Evolutionary conservation across 2,113 vertebrate genomes (phyloP).

Genomic region (Oenanthe oenanthe): DNA sequence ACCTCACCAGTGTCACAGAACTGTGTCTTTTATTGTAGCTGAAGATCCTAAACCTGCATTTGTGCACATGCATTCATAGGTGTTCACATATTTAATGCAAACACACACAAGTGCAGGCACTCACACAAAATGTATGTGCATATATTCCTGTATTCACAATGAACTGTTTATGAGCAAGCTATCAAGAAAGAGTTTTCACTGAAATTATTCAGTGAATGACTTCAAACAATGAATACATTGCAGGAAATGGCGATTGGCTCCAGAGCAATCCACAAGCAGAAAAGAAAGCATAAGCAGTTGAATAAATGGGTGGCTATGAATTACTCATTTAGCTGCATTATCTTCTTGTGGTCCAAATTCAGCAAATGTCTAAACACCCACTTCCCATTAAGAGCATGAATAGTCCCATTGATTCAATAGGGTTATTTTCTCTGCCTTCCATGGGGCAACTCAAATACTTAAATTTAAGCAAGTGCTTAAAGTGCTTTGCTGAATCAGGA

Average conservation of each 20-base stretch:
- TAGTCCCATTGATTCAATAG: constrained; percentile 68
- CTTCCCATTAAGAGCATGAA: constrained; percentile 65
- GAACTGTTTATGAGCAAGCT: constrained; percentile 50
- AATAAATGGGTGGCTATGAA: constrained; percentile 66
- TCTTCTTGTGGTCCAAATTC: constrained; percentile 58
- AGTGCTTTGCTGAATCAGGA: constrained; percentile 68
- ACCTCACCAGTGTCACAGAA: not conserved
- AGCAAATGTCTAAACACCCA: constrained; percentile 52
- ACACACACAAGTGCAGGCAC: not conserved
- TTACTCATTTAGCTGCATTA: constrained; percentile 68
- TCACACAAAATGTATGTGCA: not conserved
- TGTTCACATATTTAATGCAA: not conserved
- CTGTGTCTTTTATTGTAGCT: not conserved
- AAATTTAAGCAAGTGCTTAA: constrained; percentile 66
- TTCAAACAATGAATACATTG: constrained; percentile 66
- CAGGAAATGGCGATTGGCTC: constrained; percentile 65
- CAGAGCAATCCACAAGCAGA: constrained; percentile 55
- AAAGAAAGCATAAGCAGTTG: constrained; percentile 65
- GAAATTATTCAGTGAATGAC: constrained; percentile 71
- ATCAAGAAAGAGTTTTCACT: constrained; percentile 60
- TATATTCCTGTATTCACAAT: constrained; percentile 33
- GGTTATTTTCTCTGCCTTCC: constrained; percentile 61
- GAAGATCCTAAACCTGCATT: not conserved
- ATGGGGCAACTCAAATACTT: constrained; percentile 52
- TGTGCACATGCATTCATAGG: not conserved